These are phyloP conservation scores for Lycia hirtaria DNA, from an alignment of 2,888 invertebrate genomes.

Conservation along the genomic window DNA sequence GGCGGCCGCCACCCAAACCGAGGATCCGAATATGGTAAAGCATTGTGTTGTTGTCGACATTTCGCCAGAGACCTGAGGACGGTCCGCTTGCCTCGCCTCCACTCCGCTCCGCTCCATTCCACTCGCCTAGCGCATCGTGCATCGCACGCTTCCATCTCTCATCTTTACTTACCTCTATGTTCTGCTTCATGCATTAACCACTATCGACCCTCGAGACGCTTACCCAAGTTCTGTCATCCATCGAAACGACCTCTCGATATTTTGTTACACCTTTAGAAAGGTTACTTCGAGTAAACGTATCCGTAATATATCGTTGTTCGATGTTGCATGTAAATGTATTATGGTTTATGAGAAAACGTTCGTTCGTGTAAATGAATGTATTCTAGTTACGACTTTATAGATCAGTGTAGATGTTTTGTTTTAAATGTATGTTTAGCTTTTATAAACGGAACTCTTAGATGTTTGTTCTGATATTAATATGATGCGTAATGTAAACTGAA, in stretches of 20 bases:
- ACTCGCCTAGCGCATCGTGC: constrained; percentile 70
- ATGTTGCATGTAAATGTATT: constrained; percentile 67
- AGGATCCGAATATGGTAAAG: constrained; percentile 96
- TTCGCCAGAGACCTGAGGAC: constrained; percentile 69
- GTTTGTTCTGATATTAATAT: constrained; percentile 2
- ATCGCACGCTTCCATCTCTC: constrained; percentile 74
- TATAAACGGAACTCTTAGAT: constrained; percentile 13
- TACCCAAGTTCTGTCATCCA: not conserved
- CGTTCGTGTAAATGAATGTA: constrained; percentile 22
- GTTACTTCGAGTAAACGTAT: constrained; percentile 9
- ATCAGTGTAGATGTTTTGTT: constrained; percentile 22
- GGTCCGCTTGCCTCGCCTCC: constrained; percentile 67
- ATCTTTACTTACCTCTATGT: constrained; percentile 47
- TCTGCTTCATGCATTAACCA: constrained; percentile 31
- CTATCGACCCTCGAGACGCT: constrained; percentile 6
- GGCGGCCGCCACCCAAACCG: constrained; percentile 95
- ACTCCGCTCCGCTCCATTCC: not conserved
- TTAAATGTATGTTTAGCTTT: constrained; percentile 25
- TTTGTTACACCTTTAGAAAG: not conserved
- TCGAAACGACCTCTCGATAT: not conserved
- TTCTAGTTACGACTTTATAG: constrained; percentile 18
- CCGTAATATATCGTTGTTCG: constrained; percentile 49
- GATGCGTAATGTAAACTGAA: constrained; percentile 15
- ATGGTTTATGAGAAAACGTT: constrained; percentile 23
- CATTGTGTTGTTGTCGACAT: constrained; percentile 73